Percentiles rank a stretch among this genome's conserved stretches.
phyloP scores from a whole-genome alignment of 2,888 invertebrate genomes.

The Eristalis intricaria region DNA sequence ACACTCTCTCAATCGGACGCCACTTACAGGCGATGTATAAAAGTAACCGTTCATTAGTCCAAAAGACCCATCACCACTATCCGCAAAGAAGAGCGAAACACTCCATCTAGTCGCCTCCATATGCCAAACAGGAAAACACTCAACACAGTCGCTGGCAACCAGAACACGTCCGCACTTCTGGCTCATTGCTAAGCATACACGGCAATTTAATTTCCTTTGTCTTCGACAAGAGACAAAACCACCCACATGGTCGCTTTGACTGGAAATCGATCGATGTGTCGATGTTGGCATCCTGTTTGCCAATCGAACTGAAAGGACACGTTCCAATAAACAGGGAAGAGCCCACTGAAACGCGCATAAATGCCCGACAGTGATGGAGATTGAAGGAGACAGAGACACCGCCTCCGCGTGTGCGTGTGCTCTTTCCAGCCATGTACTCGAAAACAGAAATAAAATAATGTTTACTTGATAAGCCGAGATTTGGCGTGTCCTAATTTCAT shows the following conservation, averaged over 20 bases:
- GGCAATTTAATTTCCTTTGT: slow-evolving; percentile 63
- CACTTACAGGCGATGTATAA: slow-evolving; percentile 16
- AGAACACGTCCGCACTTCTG: slow-evolving; percentile 34
- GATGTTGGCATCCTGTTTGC: slow-evolving; percentile 18
- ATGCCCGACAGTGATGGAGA: not conserved
- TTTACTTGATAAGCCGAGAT: slow-evolving; percentile 19
- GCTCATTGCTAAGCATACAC: slow-evolving; percentile 29
- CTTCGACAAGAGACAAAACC: slow-evolving; percentile 3
- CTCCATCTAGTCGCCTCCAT: not conserved
- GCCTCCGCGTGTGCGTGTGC: not conserved
- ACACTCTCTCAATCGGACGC: not conserved
- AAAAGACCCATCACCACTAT: not conserved
- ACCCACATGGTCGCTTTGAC: not conserved
- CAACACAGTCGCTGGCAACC: not conserved
- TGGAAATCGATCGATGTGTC: slow-evolving; percentile 36
- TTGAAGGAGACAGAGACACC: not conserved
- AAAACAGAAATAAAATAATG: not conserved
- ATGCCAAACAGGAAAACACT: not conserved
- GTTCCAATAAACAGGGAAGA: slow-evolving; percentile 20
- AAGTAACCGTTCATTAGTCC: slow-evolving; percentile 23
- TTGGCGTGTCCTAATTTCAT: slow-evolving; percentile 15
- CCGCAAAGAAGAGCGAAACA: not conserved
- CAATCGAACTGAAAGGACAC: slow-evolving; percentile 53
- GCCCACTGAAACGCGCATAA: slow-evolving; percentile 13
- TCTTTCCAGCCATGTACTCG: not conserved